phyloP scores from a whole-genome alignment of 2,113 vertebrate species.

The Scomber colias region DNA sequence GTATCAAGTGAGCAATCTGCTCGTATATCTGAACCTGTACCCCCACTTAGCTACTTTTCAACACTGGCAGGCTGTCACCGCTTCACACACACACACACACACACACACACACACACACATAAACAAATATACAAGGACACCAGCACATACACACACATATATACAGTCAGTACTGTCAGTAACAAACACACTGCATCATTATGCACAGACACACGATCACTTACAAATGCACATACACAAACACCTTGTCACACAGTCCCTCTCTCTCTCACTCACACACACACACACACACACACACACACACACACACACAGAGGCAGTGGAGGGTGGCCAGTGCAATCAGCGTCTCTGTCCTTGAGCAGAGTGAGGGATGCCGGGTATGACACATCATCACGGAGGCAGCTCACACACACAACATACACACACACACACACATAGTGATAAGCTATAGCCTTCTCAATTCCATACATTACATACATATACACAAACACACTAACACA shows the following conservation, averaged over 20 bases:
- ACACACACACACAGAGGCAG: constrained; percentile 32
- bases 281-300: constrained; percentile 25
- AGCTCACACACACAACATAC: neutral
- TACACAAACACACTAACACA: neutral
- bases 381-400: constrained; percentile 40
- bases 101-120: neutral
- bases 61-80: neutral
- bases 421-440: constrained; percentile 29
- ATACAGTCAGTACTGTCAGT: too few relatives aligned
- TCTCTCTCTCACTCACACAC: constrained; percentile 14
- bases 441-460: neutral
- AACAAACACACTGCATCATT: constrained; percentile 2
- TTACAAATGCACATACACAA: neutral
- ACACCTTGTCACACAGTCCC: constrained; percentile 3
- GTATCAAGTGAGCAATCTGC: constrained; percentile 5
- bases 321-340: constrained; percentile 55
- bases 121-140: constrained; percentile 12
- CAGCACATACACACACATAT: neutral
- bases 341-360: constrained; percentile 60
- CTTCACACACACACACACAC: constrained; percentile 3
- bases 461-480: neutral
- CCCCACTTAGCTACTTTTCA: constrained; percentile 16
- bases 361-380: constrained; percentile 47
- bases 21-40: constrained; percentile 2
- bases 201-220: constrained; percentile 2